Evolutionary conservation across 2,797 vertebrate genomes (phyloP).

Genomic region (Danio kyathit): DNA sequence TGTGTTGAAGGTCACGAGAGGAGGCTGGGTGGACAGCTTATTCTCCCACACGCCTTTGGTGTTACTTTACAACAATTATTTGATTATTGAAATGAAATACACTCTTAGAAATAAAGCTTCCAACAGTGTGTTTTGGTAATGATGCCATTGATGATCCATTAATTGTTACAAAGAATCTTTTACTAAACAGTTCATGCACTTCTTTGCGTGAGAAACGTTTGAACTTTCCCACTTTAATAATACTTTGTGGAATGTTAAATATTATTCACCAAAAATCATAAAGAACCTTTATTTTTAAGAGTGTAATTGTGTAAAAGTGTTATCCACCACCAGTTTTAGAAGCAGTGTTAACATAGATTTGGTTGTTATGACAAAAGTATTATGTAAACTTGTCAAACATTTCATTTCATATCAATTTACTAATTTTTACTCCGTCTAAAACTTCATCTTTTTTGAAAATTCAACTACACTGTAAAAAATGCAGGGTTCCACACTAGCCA

Average conservation of each 20-base stretch:
- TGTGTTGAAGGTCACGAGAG: slow-evolving; percentile 43
- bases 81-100: slow-evolving; percentile 21
- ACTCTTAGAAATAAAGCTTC: neutral
- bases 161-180: too few species aligned
- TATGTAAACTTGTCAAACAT: neutral
- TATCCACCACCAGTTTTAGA: neutral
- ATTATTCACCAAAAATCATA: too few species aligned
- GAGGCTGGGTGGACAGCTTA: slow-evolving; percentile 18
- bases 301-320: slow-evolving; percentile 2
- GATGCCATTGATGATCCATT: neutral
- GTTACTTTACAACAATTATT: slow-evolving; percentile 42
- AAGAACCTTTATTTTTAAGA: too few species aligned
- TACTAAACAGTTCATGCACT: too few species aligned
- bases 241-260: too few species aligned
- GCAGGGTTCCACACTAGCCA: too few species aligned
- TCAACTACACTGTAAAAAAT: too few species aligned
- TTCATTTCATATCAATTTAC: too few species aligned
- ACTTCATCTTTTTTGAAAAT: too few species aligned
- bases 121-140: neutral
- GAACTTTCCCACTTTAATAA: too few species aligned
- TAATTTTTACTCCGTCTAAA: too few species aligned
- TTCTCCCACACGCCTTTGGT: slow-evolving; percentile 9
- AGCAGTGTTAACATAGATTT: neutral
- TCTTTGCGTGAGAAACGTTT: too few species aligned
- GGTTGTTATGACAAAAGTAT: neutral